Evolutionary conservation across 2,888 invertebrate genomes (phyloP), one percentile per base, ranked within the genome.

Genomic region (Rutpela maculata): DNA sequence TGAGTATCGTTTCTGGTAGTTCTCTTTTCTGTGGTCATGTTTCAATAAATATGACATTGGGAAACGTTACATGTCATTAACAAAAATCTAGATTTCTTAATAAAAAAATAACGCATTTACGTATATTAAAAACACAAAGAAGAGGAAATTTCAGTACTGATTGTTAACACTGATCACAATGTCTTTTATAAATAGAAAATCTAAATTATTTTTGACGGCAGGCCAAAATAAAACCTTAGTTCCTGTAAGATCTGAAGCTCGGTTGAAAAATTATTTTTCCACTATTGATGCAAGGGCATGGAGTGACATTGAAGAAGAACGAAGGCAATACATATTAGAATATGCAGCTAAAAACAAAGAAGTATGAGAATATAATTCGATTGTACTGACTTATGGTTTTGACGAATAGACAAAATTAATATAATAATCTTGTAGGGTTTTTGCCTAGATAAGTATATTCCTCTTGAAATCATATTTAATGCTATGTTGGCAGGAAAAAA

Each of bases 231-330:
- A 63, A 68, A 82, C n/a, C 1, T 4, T 50, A n/a, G 50, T 50
- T 50, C 50, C 50, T 50, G n/a, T 50, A 67, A 63, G 89, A 67
- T 89, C 89, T 80, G 92, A 92, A 81, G 91, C 92, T 22, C 92
- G 92, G 78, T 83, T 93, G 67, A 93, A 92, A 88, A 90, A 90
- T 0, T 92, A 92, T 82, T 86, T 90, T 60, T 93, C 93, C 19
- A 91, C 92, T 67, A 92, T 91, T 9, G 93, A 93, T 86, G 89
- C 92, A 5, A 88, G 93, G 73, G 92, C 92, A 4, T 93, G 93
- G 93, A 91, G 91, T n/a, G 91, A 91, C 83, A 91, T 90, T 82
- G 88, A 89, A 71, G 90, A 92, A 60, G 92, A 92, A 79, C 91
- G 92, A 82, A 90, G 91, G 65, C 92, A 92, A 85, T 92, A 93